Evolutionary conservation across 2,888 invertebrate genomes (phyloP).

Genomic region (Carterocephalus palaemon): DNA sequence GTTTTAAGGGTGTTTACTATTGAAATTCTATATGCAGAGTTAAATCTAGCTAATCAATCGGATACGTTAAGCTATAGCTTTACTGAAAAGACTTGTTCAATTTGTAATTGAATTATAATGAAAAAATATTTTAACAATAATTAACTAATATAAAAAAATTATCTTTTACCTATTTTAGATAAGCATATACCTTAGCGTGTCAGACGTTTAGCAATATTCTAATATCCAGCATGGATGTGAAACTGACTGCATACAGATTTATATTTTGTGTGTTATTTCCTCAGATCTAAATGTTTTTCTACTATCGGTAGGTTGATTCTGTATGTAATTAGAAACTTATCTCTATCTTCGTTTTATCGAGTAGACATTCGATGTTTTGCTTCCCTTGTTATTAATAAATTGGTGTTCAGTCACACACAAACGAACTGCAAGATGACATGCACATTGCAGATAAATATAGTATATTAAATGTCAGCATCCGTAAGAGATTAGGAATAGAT

Average conservation of each 20-base stretch:
- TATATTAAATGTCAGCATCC: too few relatives aligned
- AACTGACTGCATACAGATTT: conserved; percentile 22
- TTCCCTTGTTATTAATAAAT: conserved; percentile 47
- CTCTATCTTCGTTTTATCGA: conserved; percentile 40
- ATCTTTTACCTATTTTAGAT: too few relatives aligned
- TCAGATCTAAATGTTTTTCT: conserved; percentile 21
- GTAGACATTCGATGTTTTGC: conserved; percentile 47
- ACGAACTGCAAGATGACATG: conserved; percentile 44
- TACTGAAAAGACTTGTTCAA: too few relatives aligned
- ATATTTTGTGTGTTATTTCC: conserved; percentile 17
- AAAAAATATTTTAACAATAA: too few relatives aligned
- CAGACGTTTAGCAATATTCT: neutral
- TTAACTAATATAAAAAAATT: too few relatives aligned
- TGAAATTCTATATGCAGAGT: conserved; percentile 34
- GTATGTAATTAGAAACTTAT: conserved; percentile 32
- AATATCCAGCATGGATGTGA: conserved; percentile 12
- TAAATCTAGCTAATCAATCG: too few relatives aligned
- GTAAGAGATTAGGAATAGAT: too few relatives aligned
- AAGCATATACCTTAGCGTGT: conserved; percentile 11
- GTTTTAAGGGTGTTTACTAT: conserved; percentile 28
- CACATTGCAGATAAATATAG: conserved; percentile 35
- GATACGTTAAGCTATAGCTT: too few relatives aligned
- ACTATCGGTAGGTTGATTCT: conserved; percentile 26
- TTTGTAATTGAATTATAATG: too few relatives aligned
- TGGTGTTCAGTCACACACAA: conserved; percentile 44